Base-by-base conservation (phyloP, 1,140 invertebrate species). In the Polypedilum vanderplanki region DNA sequence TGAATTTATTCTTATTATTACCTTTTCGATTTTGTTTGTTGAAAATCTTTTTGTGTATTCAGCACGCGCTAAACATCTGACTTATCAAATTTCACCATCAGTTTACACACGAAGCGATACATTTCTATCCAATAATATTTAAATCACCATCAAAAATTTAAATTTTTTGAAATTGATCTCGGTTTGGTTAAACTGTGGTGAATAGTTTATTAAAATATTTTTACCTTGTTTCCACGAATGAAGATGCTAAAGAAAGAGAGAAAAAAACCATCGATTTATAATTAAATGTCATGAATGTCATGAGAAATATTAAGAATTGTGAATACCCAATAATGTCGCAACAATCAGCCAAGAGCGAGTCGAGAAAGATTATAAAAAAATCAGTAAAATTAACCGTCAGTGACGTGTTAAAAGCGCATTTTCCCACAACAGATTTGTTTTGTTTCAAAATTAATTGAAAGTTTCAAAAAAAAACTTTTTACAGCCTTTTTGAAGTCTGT, bases 281-380 rank as follows among this genome's bases (percentile, higher is more conserved):
- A 70, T 70, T 18, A 70, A 22, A 70, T 70, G 65, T 20, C 65
- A 70, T 70, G 17, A 70, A 70, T 70, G 65, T 22, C 65, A 70
- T 17, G n/a, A 33, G 5, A 70, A 70, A 20, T 70, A 70, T 70
- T 70, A 70, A 22, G 20, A 70, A 33, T 33, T 33, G 24, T 70
- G 65, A 18, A 18, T 18, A 70, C 20, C 65, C 65, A 70, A 70
- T 70, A 70, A 70, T 70, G 65, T 57, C 46, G 15, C 46, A 46
- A 10, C 46, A 57, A 57, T 18, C 46, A 15, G 46, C n/a, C 46
- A 7, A 17, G 46, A 57, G 10, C 46, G 8, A 57, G 46, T n/a
- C n/a, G 10, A 57, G n/a, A 33, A 70, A 20, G 65, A 70, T 70
- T 18, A 12, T n/a, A 33, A 33, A 33, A 33, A 70, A 70, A 20